Evolutionary conservation across 1,140 invertebrate genomes (phyloP).

Genomic region (Pygmarrhopalites habei): DNA sequence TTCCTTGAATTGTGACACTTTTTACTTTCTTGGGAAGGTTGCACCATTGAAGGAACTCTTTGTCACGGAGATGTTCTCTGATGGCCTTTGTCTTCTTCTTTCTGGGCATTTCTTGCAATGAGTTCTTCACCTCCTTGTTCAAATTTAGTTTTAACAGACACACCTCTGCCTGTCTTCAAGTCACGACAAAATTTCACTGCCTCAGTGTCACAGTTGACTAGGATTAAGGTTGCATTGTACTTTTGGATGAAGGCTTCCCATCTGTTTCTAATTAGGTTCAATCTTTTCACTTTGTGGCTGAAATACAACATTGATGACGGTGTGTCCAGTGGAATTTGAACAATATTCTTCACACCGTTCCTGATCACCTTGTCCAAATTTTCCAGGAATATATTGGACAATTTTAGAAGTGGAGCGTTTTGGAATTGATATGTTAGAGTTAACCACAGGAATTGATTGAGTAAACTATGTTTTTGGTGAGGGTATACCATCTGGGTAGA

Average conservation of each 20-base stretch:
- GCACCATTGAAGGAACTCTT: no score
- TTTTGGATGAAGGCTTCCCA: conserved; percentile 8
- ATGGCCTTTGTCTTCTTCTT: no score
- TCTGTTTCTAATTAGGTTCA: neutral
- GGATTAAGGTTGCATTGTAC: no score
- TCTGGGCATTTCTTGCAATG: no score
- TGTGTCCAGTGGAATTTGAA: neutral
- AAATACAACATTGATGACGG: neutral
- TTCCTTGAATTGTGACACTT: no score
- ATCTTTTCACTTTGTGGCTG: neutral
- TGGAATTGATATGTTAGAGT: neutral
- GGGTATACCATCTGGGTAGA: neutral
- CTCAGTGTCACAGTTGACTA: no score
- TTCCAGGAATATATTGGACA: neutral
- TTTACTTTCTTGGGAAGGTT: no score
- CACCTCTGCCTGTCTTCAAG: no score
- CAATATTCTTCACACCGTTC: neutral
- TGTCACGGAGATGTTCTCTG: no score
- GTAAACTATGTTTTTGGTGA: neutral
- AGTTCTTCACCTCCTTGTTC: no score
- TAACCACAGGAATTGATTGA: conserved; percentile 4
- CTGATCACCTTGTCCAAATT: conserved; percentile 1
- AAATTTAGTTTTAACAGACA: no score
- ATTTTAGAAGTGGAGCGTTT: neutral
- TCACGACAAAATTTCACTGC: no score